phyloP scores from a whole-genome alignment of 64 coral and sea anemone species.

The Porites australiensis region DNA sequence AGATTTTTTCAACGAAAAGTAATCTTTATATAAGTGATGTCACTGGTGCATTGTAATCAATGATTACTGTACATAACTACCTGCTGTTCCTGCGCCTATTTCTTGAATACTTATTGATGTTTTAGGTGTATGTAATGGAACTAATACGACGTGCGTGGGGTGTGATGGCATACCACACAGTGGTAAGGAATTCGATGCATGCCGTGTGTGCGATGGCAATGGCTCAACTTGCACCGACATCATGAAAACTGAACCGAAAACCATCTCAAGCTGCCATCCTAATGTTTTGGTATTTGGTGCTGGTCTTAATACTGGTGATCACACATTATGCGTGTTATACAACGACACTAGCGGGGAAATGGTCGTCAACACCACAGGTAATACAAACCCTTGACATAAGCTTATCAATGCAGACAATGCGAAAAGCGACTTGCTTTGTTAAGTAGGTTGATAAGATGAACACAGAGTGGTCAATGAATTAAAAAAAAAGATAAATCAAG shows the following conservation, averaged over 20 bases:
- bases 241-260: constrained; percentile 25
- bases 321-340: constrained; percentile 42
- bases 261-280: constrained; percentile 10
- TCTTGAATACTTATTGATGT: too few relatives aligned
- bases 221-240: constrained; percentile 70
- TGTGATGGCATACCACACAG: constrained; percentile 84
- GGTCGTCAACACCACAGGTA: constrained; percentile 20
- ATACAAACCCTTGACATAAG: neutral
- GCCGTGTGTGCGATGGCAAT: constrained; percentile 68
- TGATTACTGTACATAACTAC: too few relatives aligned
- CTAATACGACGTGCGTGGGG: constrained; percentile 65
- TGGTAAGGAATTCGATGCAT: constrained; percentile 77
- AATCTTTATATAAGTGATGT: too few relatives aligned
- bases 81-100: too few relatives aligned
- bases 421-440: too few relatives aligned
- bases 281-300: constrained; percentile 64
- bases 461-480: too few relatives aligned
- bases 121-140: constrained; percentile 80
- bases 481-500: too few relatives aligned
- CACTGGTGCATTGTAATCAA: too few relatives aligned
- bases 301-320: constrained; percentile 22
- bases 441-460: too few relatives aligned
- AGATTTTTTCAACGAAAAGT: too few relatives aligned
- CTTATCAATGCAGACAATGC: too few relatives aligned
- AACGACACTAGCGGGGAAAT: neutral